Evolutionary conservation across 2,797 vertebrate species (phyloP), one percentile per base, ranked within the genome.

Genomic region (Gymnocypris eckloni): DNA sequence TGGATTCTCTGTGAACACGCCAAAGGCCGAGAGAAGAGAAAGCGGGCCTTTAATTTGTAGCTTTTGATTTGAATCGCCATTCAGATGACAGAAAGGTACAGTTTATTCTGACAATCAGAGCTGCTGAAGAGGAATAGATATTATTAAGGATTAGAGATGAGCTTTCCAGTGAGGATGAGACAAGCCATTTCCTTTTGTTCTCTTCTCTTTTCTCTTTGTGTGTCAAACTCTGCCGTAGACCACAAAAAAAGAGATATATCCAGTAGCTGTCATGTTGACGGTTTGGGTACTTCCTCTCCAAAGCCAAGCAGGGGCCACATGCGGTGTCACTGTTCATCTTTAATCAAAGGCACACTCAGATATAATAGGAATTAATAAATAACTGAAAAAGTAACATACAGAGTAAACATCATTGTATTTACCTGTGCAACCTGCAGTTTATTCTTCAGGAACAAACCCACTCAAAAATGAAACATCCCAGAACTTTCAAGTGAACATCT

Each of bases 31-130:
- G 66, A 93, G 92, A 93, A 92, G 90, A 94, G 93, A 89, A 93
- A 93, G 90, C 87, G 90, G 90, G 86, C 90, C 91, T 91, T 94
- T 95, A 94, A 94, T 95, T 95, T 95, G 91, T 90, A 94, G 91
- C 92, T 91, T 94, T 94, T 94, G 93, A 94, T 93, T 91, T 92
- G 91, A 93, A 91, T 94, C 91, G 90, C 94, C 93, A 90, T 91
- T 93, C 92, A 93, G 92, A 94, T 93, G 92, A 94, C 92, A 92
- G 90, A 92, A 94, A 94, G 92, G 93, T 93, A 88, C 90, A 90
- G 92, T 95, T 95, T 94, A 95, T 91, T 91, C 92, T 93, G 93
- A 93, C 94, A 95, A 92, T 94, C 93, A 93, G 89, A 89, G 82
- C 77, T 79, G 88, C 86, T 91, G 92, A 91, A 92, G 92, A 59